Base-by-base conservation (phyloP, 2,888 invertebrate genomes). In the Unio pictorum region DNA sequence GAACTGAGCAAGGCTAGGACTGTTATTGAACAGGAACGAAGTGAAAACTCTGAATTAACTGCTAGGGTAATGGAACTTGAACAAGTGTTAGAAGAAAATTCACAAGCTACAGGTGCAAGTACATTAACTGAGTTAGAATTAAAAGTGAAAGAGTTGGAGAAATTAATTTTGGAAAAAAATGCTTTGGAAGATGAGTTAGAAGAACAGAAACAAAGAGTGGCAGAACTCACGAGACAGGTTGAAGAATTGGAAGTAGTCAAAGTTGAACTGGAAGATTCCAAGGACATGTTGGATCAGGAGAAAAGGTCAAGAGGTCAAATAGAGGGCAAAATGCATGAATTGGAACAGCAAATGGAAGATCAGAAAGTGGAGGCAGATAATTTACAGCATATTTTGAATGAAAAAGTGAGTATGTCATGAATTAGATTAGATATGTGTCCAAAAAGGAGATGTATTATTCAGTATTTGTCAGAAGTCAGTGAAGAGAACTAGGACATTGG, bases 271-370 rank as follows among this genome's bases (percentile, higher is more conserved):
- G 80, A 79, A 64, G 82, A 82, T 68, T 81, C 84, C 11, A 56
- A 71, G 26, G 75, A 73, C 18, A 71, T 79, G 60, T 67, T 83
- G 23, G 82, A 83, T 55, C 73, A 78, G 62, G 83, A 83, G 63
- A 69, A 77, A 55, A 71, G 75, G 58, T 68, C 64, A n/a, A 68
- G 78, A 61, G 56, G 66, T 17, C 78, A 83, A 56, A 64, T 84
- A 58, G 83, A 85, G 61, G 67, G 75, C 55, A 81, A 79, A 56
- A 65, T 84, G 28, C 80, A 81, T 61, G 84, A 84, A 26, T 54
- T 85, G 68, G 84, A 86, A 65, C 82, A 86, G 66, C 69, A 80
- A 45, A 67, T 85, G 60, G 86, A 86, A n/a, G 84, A 84, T 64
- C 83, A 83, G 65, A 80, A 73, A 69, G 72, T 75, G 11, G 84